phyloP scores from a whole-genome alignment of 2,797 vertebrate genomes.

The Xenops minutus region DNA sequence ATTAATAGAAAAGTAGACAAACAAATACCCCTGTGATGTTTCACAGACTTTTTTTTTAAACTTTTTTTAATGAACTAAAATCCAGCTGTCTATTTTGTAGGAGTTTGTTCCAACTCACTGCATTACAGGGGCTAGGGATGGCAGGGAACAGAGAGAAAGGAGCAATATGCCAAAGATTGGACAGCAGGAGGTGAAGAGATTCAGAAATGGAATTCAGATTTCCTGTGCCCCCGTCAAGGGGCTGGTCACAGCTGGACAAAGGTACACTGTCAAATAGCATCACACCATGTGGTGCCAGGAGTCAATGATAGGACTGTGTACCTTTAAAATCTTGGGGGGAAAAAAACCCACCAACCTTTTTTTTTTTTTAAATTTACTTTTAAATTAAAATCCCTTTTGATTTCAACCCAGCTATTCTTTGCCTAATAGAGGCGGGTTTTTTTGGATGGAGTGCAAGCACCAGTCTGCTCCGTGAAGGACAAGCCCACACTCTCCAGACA shows the following conservation, averaged over 20 bases:
- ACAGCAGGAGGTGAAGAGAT: neutral
- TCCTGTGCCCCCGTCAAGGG: neutral
- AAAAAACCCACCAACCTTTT: accelerated
- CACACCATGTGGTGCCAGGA: neutral
- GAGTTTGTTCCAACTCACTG: neutral
- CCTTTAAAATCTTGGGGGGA: neutral
- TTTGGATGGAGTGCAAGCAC: neutral
- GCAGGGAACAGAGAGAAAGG: neutral
- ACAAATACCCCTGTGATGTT: neutral
- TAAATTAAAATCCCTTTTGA: neutral
- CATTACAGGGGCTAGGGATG: neutral
- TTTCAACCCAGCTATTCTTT: neutral
- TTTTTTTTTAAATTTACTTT: too few species aligned
- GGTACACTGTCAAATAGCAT: neutral
- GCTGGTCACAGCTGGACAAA: neutral
- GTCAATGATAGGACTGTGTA: accelerated
- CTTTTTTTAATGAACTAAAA: neutral
- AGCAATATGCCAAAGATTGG: neutral
- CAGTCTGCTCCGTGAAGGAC: neutral
- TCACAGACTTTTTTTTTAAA: neutral
- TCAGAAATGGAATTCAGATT: neutral
- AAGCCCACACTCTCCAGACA: neutral
- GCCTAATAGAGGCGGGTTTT: neutral
- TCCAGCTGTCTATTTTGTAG: neutral
- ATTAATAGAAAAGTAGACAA: neutral